Evolutionary conservation across 2,888 invertebrate species (phyloP).

Genomic region (Erannis defoliaria): DNA sequence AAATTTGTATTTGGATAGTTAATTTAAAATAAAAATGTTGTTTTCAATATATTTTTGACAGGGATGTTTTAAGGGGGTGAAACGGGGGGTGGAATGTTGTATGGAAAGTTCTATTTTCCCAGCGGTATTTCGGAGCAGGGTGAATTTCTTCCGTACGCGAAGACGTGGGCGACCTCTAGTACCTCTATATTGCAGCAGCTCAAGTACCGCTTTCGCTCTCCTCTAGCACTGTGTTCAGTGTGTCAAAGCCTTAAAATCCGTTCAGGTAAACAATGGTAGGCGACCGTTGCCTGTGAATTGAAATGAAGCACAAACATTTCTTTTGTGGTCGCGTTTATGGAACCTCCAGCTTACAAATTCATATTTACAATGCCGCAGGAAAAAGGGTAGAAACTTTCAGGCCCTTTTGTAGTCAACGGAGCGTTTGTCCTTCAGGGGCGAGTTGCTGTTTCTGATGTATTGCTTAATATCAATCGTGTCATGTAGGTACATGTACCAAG

Average conservation of each 20-base stretch:
- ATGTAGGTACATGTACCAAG: no score
- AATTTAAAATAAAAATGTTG: no score
- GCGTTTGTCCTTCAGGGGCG: constrained; percentile 39
- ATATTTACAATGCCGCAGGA: constrained; percentile 38
- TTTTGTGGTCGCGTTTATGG: constrained; percentile 34
- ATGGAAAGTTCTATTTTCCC: no score
- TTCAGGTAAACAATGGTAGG: constrained; percentile 10
- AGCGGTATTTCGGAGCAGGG: no score
- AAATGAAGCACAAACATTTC: constrained; percentile 21
- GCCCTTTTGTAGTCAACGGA: constrained; percentile 38
- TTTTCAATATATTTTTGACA: no score
- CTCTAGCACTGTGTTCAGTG: background rate
- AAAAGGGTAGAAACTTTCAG: constrained; percentile 20
- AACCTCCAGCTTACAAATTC: constrained; percentile 36
- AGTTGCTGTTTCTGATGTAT: no score
- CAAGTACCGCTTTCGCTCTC: background rate
- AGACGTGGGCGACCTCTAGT: no score
- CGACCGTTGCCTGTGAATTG: constrained; percentile 1
- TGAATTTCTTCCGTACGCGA: no score
- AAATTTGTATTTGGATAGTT: no score
- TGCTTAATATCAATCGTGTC: constrained; percentile 43
- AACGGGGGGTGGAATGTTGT: no score
- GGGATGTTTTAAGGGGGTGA: no score
- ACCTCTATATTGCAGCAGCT: background rate
- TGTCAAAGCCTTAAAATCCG: background rate